Base-by-base conservation (phyloP, 2,888 invertebrate species). In the Cremastobaeus sp. region DNA sequence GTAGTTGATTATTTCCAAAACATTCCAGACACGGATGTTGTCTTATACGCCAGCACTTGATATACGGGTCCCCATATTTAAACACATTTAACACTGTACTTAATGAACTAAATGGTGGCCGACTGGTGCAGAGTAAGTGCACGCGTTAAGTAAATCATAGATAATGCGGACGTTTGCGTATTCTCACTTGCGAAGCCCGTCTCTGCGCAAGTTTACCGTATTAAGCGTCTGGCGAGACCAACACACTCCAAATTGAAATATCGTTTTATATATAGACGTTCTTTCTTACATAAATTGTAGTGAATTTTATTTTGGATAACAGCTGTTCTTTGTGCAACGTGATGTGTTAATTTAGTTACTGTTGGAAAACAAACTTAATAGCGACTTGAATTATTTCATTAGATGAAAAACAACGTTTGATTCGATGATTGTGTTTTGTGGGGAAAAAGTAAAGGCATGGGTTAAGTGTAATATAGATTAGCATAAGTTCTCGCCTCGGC, bases 161-260 rank as follows among this genome's bases (percentile, higher is more conserved):
- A 73, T 69, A 72, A 76, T 72, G 72, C 60, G 69, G 65, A 64
- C 72, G 72, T 72, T 76, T 69, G 69, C 69, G 76, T 62, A 73
- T 73, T 73, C 65, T 70, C 76, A 62, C 66, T 57, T 55, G 37
- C 73, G 64, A 69, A 57, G 48, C 45, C 20, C 34, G 50, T 70
- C 54, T 60, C 62, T 28, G 45, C 30, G 59, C 54, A 55, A 69
- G 55, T 50, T 69, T 66, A 43, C 54, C 64, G 71, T 76, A 76
- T 69, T 72, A 68, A 66, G 52, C 65, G 66, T 62, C 64, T 74
- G 70, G 62, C 32, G 17, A 14, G 37, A 14, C 34, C 30, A 47
- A 54, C 50, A 34, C 37, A 25, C 15, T 11, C 30, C 4, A 39
- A 12, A n/a, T 6, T 48, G 48, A 43, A 57, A 57, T 57, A 57